Evolutionary conservation across 2,113 vertebrate species (phyloP).

Genomic region (Falco punctatus): DNA sequence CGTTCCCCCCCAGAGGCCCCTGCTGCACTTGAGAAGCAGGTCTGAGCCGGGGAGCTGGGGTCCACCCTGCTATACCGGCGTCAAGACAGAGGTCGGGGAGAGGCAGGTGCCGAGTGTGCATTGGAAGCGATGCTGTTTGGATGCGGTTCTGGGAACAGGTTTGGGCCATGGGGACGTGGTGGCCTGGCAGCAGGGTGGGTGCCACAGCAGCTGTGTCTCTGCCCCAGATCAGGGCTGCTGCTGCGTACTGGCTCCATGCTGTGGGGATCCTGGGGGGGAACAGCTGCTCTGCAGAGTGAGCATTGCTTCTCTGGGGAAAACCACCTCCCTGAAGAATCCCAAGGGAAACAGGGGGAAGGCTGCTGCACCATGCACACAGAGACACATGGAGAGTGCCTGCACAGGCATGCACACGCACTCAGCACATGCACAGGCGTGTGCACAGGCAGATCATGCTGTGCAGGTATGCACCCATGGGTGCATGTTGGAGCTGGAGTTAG

Average conservation of each 20-base stretch:
- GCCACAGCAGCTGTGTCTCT: rapidly evolving
- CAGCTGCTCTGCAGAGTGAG: background rate
- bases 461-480: background rate
- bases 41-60: background rate
- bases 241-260: background rate
- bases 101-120: background rate
- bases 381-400: rapidly evolving
- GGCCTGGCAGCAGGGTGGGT: background rate
- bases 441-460: rapidly evolving
- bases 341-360: background rate
- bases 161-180: rapidly evolving
- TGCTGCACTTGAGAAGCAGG: background rate
- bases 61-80: rapidly evolving
- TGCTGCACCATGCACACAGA: rapidly evolving
- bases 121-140: rapidly evolving
- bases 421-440: background rate
- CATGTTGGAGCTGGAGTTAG: rapidly evolving
- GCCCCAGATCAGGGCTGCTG: background rate
- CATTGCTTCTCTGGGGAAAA: background rate
- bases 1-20: background rate
- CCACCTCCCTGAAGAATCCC: background rate
- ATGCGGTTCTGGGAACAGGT: rapidly evolving
- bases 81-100: background rate
- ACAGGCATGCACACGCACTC: background rate
- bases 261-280: background rate